phyloP scores from a whole-genome alignment of 2,888 invertebrate species.

The Dicranocentrus wangi region DNA sequence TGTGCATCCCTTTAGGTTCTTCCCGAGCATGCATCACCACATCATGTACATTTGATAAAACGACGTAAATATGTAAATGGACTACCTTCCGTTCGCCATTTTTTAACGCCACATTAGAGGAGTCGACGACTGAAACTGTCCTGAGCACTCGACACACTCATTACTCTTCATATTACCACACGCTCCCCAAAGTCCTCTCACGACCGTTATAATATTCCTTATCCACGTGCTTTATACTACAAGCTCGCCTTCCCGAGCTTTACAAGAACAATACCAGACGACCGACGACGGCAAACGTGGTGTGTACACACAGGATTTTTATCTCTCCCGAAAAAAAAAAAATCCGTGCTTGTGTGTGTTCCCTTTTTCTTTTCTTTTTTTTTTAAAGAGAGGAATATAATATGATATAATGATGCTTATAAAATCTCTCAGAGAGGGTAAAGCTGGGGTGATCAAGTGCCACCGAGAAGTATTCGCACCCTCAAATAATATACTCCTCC shows the following conservation, averaged over 20 bases:
- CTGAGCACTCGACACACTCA: conserved; percentile 67
- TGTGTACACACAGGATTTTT: conserved; percentile 19
- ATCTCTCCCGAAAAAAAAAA: conserved; percentile 2
- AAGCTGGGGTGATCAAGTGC: conserved; percentile 16
- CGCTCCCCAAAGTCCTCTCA: conserved; percentile 8
- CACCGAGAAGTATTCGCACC: conserved; percentile 19
- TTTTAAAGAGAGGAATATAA: not conserved
- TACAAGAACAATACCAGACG: too few species aligned
- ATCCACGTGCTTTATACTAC: not conserved
- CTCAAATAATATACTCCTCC: conserved; percentile 16
- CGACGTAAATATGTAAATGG: conserved; percentile 72
- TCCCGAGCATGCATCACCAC: conserved; percentile 10
- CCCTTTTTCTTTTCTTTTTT: too few species aligned
- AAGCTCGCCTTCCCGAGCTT: too few species aligned
- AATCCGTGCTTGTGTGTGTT: conserved; percentile 15
- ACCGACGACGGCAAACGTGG: not conserved
- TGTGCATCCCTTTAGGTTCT: not conserved
- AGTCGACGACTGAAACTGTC: conserved; percentile 61
- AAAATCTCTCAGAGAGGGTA: not conserved
- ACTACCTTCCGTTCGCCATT: conserved; percentile 73
- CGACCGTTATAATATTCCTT: not conserved
- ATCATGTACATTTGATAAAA: conserved; percentile 58
- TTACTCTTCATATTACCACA: conserved; percentile 65
- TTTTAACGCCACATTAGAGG: conserved; percentile 73
- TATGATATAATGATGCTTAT: conserved; percentile 19